Base-by-base conservation (phyloP, 2,113 vertebrate species). In the Tyrannus savana region DNA sequence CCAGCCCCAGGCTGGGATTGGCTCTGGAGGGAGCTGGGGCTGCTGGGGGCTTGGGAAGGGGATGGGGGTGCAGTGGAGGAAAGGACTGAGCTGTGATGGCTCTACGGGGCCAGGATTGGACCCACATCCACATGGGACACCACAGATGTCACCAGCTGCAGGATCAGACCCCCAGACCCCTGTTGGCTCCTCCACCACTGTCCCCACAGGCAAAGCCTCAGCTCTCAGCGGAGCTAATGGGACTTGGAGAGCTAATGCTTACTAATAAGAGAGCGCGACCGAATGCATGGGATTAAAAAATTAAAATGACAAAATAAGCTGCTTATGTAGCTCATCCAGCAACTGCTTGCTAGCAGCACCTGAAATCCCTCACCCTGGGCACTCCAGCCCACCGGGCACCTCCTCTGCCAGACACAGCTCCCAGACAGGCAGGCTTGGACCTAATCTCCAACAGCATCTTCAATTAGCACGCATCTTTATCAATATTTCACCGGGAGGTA, bases 241-340 rank as follows among this genome's bases (percentile, higher is more conserved):
- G 96, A 74, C 95, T 97, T 91, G 95, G 25, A 30, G 67, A 94
- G 96, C 75, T 97, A 96, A 97, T 96, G 95, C 96, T 97, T 95
- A 96, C 96, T 97, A 95, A 96, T 94, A 68, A 87, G 88, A 69
- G 73, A 78, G 77, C 28, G 31, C 33, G 6, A 75, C 85, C 0
- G 7, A 90, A 84, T 31, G 88, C 80, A 3, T 1, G 23, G 85
- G 96, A 96, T 96, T 97, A 94, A 96, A 95, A 97, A 92, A 93
- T 96, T 94, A 94, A 96, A 96, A 95, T 89, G 92, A 95, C 96
- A 96, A 95, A 94, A 95, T 97, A 96, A 97, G 88, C 92, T 50
- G 80, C 92, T 96, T 96, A 88, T 14, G 35, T 2, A n/a, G 93
- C 47, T 52, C 91, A 89, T 95, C 78, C 87, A 87, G 89, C 66